Evolutionary conservation across 2,113 vertebrate species (phyloP).

Genomic region (Dicentrarchus labrax): DNA sequence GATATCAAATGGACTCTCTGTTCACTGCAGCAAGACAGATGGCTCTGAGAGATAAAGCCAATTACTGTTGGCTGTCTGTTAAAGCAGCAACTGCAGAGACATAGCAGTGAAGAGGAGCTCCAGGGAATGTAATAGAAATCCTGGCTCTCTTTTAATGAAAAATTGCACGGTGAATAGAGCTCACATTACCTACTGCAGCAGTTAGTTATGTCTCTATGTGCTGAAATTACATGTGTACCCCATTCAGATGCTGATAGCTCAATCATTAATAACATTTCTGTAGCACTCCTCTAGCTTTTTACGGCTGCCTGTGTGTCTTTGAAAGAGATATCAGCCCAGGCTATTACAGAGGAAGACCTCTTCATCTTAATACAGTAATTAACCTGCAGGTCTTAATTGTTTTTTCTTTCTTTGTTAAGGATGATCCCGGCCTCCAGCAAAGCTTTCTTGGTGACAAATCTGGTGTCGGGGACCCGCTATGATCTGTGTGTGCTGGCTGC

Average conservation of each 20-base stretch:
- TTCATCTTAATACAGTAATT: conserved; percentile 4
- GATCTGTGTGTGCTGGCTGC: conserved; percentile 94
- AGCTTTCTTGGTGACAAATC: conserved; percentile 92
- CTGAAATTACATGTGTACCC: conserved; percentile 2
- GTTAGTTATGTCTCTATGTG: conserved; percentile 2
- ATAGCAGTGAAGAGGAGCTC: conserved; percentile 6
- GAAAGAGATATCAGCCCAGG: neutral
- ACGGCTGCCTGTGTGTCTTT: neutral
- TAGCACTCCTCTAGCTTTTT: neutral
- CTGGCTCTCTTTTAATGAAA: conserved; percentile 23
- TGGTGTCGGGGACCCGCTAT: conserved; percentile 92
- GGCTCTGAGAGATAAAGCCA: conserved; percentile 66
- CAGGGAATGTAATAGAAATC: conserved; percentile 34
- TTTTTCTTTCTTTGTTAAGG: conserved; percentile 77
- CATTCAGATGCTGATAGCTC: conserved; percentile 11
- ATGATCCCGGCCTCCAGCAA: conserved; percentile 96
- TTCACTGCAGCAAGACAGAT: conserved; percentile 63
- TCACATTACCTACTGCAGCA: neutral
- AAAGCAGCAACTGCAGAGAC: conserved; percentile 25
- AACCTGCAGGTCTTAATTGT: conserved; percentile 19
- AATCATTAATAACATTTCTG: neutral
- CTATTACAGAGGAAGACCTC: neutral
- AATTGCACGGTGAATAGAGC: neutral
- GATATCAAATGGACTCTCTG: conserved; percentile 52
- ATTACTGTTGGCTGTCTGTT: conserved; percentile 64